These are phyloP conservation scores for Mormyrus iriodes DNA, from an alignment of 2,113 vertebrate genomes.

Conservation along the genomic window DNA sequence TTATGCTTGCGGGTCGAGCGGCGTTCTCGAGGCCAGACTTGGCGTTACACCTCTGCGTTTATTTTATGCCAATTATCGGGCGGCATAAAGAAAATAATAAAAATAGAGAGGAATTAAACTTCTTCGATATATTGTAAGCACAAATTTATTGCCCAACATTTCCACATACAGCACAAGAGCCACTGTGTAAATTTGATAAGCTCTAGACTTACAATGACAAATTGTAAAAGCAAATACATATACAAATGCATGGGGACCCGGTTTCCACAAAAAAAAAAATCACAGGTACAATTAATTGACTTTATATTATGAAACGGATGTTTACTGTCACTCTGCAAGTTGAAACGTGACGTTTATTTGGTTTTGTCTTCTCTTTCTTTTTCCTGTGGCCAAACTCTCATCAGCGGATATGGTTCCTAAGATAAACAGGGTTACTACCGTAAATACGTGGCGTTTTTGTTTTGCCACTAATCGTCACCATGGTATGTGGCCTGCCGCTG, in stretches of 20 bases:
- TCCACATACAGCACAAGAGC: neutral
- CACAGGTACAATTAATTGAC: neutral
- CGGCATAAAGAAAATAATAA: neutral
- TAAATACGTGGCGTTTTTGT: neutral
- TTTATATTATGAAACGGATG: neutral
- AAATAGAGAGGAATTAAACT: neutral
- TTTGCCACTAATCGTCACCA: neutral
- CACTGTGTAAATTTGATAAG: neutral
- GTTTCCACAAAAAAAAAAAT: too few species aligned
- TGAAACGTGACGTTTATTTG: neutral
- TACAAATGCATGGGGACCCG: too few species aligned
- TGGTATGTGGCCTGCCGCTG: neutral
- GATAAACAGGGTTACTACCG: neutral
- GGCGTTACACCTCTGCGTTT: neutral
- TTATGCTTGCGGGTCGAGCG: conserved; percentile 13
- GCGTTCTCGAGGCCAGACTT: neutral
- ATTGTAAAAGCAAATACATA: neutral
- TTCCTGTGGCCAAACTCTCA: neutral
- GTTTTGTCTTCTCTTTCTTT: neutral
- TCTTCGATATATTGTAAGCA: neutral
- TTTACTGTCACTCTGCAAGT: neutral
- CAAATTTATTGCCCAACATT: neutral
- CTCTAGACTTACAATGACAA: neutral
- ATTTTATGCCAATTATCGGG: neutral
- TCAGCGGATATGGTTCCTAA: neutral